A percentile compares a stretch with the other conserved stretches of the same genome.
These are phyloP conservation scores for Cheilosia soror DNA, from an alignment of 2,888 invertebrate genomes.

Conservation along the genomic window DNA sequence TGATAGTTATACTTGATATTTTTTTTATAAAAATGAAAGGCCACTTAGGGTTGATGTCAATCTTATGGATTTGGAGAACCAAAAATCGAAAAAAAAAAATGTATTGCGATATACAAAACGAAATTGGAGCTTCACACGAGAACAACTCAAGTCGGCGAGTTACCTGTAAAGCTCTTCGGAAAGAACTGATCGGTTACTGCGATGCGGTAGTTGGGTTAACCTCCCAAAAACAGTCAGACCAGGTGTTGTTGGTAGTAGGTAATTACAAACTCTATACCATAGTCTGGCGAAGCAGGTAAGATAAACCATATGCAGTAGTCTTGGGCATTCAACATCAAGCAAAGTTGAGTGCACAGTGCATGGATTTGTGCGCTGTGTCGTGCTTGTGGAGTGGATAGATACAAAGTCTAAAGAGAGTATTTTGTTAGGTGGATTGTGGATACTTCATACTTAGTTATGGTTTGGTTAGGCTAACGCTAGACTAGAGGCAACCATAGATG, in stretches of 20 bases:
- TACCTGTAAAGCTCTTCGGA: slow-evolving; percentile 74
- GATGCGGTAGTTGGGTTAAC: slow-evolving; percentile 71
- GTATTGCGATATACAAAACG: not conserved
- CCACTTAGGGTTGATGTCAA: not conserved
- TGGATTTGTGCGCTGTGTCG: not conserved
- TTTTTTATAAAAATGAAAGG: not conserved
- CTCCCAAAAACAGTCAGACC: slow-evolving; percentile 64
- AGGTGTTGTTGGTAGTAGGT: slow-evolving; percentile 43
- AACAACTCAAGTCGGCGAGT: slow-evolving; percentile 55
- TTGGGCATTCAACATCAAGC: slow-evolving; percentile 49
- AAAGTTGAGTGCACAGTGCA: slow-evolving; percentile 58
- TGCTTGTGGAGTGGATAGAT: slow-evolving; percentile 17
- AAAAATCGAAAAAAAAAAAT: not conserved
- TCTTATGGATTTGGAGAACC: not conserved
- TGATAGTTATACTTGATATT: not conserved
- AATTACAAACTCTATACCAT: slow-evolving; percentile 30
- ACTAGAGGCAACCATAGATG: not conserved
- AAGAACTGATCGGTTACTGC: slow-evolving; percentile 71
- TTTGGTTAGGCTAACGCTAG: no score
- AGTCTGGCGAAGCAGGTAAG: slow-evolving; percentile 68
- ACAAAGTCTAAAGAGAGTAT: slow-evolving; percentile 25
- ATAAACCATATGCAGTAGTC: slow-evolving; percentile 48
- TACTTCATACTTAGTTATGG: not conserved
- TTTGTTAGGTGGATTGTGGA: not conserved
- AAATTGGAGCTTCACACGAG: slow-evolving; percentile 25